phyloP scores from a whole-genome alignment of 1,140 invertebrate species.

The Pemphigus obesinymphae region DNA sequence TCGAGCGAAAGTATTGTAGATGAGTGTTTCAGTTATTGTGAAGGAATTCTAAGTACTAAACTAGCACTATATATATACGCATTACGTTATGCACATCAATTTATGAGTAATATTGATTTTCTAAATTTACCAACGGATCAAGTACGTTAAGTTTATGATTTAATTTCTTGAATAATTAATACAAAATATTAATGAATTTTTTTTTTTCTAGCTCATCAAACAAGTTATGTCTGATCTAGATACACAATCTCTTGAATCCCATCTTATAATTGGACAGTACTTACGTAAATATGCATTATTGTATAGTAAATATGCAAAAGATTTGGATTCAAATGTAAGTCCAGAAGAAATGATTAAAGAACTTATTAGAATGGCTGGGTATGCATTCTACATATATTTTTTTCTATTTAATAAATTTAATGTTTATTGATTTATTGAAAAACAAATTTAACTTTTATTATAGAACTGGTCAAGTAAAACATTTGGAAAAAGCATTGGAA shows the following conservation, averaged over 20 bases:
- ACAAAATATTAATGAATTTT: no score
- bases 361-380: constrained; percentile 28
- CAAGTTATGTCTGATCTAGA: constrained; percentile 12
- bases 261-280: background rate
- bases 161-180: background rate
- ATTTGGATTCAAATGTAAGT: constrained; percentile 4
- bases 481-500: constrained; percentile 19
- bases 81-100: background rate
- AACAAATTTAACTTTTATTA: background rate
- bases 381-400: background rate
- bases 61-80: constrained; percentile 28
- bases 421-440: background rate
- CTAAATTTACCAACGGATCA: background rate
- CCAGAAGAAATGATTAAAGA: constrained; percentile 37
- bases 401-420: background rate
- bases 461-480: constrained; percentile 9
- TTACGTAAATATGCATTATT: constrained; percentile 36
- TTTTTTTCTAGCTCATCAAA: constrained; percentile 4
- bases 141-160: background rate
- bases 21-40: constrained; percentile 8
- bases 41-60: constrained; percentile 22
- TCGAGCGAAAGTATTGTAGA: constrained; percentile 18
- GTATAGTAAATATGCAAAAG: constrained; percentile 28
- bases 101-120: background rate
- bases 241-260: background rate